Evolutionary conservation across 2,797 vertebrate genomes (phyloP).

Genomic region (Rousettus madagascariensis): DNA sequence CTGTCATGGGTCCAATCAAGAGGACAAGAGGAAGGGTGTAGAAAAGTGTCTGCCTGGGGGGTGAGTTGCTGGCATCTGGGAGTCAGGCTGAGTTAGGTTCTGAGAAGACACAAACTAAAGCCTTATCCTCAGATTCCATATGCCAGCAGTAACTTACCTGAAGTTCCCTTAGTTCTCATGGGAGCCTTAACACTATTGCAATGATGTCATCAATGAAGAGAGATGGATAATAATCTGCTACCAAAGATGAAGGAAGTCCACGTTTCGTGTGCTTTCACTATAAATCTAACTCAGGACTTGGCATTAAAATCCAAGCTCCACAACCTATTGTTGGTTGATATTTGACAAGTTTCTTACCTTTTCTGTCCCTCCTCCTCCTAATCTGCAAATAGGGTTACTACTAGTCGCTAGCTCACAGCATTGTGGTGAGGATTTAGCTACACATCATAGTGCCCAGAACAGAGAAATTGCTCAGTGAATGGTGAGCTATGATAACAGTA

Average conservation of each 20-base stretch:
- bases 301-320: neutral
- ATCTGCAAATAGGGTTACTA: neutral
- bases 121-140: neutral
- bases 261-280: neutral
- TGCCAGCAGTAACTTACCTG: neutral
- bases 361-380: neutral
- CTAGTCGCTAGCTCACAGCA: neutral
- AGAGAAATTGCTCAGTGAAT: neutral
- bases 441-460: neutral
- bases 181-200: neutral
- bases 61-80: neutral
- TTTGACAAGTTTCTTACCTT: neutral
- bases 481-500: neutral
- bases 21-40: neutral
- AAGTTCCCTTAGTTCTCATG: too few species aligned
- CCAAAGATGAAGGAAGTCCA: neutral
- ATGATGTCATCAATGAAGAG: accelerated
- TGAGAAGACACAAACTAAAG: neutral
- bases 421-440: neutral
- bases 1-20: accelerated
- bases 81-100: neutral
- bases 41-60: neutral
- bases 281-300: neutral
- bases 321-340: neutral
- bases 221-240: neutral